Conservation (phyloP, 1,140 invertebrate genomes). For the Homarus americanus region DNA sequence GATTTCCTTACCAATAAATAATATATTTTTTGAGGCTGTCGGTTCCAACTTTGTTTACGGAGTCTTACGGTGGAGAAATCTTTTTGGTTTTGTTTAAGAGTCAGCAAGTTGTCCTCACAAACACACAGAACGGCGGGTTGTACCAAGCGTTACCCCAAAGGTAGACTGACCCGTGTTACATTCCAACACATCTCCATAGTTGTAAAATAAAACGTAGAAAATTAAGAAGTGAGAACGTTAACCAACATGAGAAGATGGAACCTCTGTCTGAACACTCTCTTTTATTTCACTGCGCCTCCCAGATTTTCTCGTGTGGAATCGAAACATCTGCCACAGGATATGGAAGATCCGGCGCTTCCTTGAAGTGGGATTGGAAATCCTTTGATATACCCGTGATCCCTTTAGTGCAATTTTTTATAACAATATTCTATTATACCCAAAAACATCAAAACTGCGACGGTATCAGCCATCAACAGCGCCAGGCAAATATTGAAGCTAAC, state of each 20-base stretch:
- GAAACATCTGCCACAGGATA: constrained; percentile 17
- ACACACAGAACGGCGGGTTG: too few relatives aligned
- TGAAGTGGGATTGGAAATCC: background rate
- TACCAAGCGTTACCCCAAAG: too few relatives aligned
- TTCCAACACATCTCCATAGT: too few relatives aligned
- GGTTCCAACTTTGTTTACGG: background rate
- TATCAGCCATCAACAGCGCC: too few relatives aligned
- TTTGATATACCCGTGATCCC: background rate
- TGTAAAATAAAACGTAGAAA: too few relatives aligned
- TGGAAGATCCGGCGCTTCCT: constrained; percentile 9
- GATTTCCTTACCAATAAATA: background rate
- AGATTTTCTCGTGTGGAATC: constrained; percentile 12
- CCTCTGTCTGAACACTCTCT: background rate
- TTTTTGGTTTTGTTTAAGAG: too few relatives aligned
- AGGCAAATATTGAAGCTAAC: too few relatives aligned
- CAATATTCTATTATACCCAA: too few relatives aligned
- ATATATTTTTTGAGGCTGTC: background rate
- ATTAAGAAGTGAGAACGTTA: background rate
- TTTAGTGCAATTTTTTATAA: background rate
- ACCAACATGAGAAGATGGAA: background rate
- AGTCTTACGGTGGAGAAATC: background rate
- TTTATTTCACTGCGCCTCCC: background rate
- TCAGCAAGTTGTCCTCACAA: too few relatives aligned
- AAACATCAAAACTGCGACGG: too few relatives aligned
- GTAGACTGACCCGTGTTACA: too few relatives aligned